Conservation (phyloP, 1,140 invertebrate genomes). For the Drosophila biarmipes region DNA sequence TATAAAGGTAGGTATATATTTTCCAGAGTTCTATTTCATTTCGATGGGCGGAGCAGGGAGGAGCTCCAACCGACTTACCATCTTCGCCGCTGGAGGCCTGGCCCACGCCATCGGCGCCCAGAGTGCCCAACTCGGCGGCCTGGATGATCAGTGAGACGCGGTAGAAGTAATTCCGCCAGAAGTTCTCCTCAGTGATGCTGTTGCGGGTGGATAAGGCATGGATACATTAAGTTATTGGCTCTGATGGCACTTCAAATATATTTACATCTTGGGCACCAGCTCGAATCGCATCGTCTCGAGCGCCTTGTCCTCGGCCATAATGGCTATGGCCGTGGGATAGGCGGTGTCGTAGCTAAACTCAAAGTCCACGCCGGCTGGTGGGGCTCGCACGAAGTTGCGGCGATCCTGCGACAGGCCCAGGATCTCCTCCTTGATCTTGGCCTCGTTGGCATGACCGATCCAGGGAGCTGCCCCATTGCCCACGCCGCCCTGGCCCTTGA, state of each 20-base stretch:
- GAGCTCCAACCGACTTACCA: conserved; percentile 67
- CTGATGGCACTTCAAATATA: neutral
- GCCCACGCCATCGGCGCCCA: conserved; percentile 84
- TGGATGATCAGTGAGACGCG: conserved; percentile 98
- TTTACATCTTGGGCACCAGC: conserved; percentile 98
- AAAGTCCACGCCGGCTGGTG: conserved; percentile 97
- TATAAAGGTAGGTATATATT: neutral
- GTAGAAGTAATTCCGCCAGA: conserved; percentile 99
- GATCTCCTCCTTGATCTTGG: conserved; percentile 96
- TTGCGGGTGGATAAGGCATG: neutral
- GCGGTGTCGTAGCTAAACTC: conserved; percentile 97
- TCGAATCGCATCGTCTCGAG: conserved; percentile 99
- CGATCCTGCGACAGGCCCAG: conserved; percentile 97
- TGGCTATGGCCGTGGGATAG: conserved; percentile 96
- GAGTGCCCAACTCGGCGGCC: conserved; percentile 91
- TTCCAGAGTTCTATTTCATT: neutral
- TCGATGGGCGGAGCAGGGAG: neutral
- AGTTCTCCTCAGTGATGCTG: conserved; percentile 98
- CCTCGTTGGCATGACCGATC: conserved; percentile 95
- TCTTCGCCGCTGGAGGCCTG: conserved; percentile 84
- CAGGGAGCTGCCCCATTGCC: conserved; percentile 94
- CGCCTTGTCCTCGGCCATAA: conserved; percentile 97
- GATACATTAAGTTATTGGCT: neutral
- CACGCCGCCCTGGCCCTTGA: conserved; percentile 92
- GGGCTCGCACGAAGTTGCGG: conserved; percentile 98